These are phyloP conservation scores for Clarias laeviceps DNA, from an alignment of 2,797 vertebrate species.

Conservation along the genomic window DNA sequence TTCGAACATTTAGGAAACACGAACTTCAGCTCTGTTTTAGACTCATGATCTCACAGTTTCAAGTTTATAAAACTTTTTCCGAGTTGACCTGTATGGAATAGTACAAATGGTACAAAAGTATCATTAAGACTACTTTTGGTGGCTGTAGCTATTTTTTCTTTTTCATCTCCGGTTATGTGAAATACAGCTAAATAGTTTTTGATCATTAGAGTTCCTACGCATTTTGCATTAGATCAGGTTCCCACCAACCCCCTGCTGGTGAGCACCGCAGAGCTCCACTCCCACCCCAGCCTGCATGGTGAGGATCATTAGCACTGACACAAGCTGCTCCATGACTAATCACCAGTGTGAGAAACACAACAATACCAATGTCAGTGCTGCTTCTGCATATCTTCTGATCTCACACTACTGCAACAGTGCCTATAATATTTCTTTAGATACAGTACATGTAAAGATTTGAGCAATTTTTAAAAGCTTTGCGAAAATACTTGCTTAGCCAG, in stretches of 20 bases:
- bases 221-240: slow-evolving; percentile 37
- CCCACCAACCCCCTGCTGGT: slow-evolving; percentile 50
- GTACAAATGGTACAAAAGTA: neutral
- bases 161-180: slow-evolving; percentile 12
- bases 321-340: slow-evolving; percentile 66
- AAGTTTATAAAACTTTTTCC: neutral
- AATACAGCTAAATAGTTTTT: neutral
- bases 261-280: slow-evolving; percentile 53
- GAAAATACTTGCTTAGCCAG: neutral
- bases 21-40: slow-evolving; percentile 17
- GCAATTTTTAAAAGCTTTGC: neutral
- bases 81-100: neutral
- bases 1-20: slow-evolving; percentile 42
- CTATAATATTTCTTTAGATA: slow-evolving; percentile 15
- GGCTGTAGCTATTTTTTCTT: neutral
- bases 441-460: neutral
- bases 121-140: neutral
- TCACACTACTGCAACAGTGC: slow-evolving; percentile 31
- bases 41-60: neutral
- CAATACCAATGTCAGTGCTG: slow-evolving; percentile 58
- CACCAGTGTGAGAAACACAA: slow-evolving; percentile 62
- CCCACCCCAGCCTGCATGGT: slow-evolving; percentile 59
- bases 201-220: slow-evolving; percentile 12
- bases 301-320: slow-evolving; percentile 65
- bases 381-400: slow-evolving; percentile 42